Conservation (phyloP, 2,888 invertebrate genomes). For the Danaus chrysippus region DNA sequence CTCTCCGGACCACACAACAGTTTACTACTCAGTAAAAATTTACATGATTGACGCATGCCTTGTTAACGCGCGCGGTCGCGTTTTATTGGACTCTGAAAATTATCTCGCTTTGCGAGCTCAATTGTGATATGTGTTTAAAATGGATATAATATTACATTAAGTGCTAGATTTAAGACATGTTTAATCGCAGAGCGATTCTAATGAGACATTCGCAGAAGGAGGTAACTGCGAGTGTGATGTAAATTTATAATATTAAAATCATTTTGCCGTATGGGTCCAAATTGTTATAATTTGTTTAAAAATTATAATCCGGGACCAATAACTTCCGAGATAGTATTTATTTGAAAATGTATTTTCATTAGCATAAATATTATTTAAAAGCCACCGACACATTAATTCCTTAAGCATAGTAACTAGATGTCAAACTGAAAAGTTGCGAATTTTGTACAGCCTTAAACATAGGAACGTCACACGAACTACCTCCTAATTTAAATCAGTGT, state of each 20-base stretch:
- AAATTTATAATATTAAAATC: constrained; percentile 63
- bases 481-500: constrained; percentile 74
- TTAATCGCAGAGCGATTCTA: constrained; percentile 75
- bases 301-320: constrained; percentile 79
- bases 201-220: constrained; percentile 57
- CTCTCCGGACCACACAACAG: constrained; percentile 93
- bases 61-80: constrained; percentile 60
- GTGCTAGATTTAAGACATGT: constrained; percentile 62
- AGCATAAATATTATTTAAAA: constrained; percentile 76
- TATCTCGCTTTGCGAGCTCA: constrained; percentile 69
- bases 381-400: constrained; percentile 80
- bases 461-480: constrained; percentile 67
- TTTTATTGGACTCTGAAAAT: constrained; percentile 67
- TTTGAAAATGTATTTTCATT: constrained; percentile 77
- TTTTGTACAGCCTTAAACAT: constrained; percentile 45
- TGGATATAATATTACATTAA: constrained; percentile 56
- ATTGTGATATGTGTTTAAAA: constrained; percentile 79
- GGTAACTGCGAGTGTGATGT: constrained; percentile 57
- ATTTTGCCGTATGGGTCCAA: constrained; percentile 76
- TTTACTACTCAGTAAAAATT: constrained; percentile 90
- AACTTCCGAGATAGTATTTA: constrained; percentile 80
- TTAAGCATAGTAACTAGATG: constrained; percentile 78
- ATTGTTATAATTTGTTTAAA: constrained; percentile 79
- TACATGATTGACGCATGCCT: constrained; percentile 83
- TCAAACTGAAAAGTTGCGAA: constrained; percentile 75